Evolutionary conservation across 1,140 invertebrate genomes (phyloP), one percentile per base, ranked within the genome.

Genomic region (Hylyphantes graminicola): DNA sequence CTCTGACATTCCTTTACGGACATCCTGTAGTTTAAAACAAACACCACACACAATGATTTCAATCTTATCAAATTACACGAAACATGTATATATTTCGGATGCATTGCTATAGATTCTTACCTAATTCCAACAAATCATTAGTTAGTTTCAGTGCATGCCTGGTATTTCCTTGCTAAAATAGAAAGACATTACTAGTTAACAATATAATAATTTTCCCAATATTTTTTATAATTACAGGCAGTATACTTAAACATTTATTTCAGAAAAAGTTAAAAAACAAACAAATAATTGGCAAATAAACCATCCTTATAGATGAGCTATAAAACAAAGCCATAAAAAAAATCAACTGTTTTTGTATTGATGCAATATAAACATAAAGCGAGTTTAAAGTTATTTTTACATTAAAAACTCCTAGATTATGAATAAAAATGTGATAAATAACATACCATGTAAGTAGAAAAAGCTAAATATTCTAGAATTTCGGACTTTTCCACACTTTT

Each of bases 391-490:
- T 35, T 35, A 35, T 35, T 35, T 35, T 6, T 19, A 0, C 7
- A 0, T 19, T 19, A 19, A 64, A 4, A 2, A 19, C 8, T 19
- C 13, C n/a, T 21, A 64, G 10, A 64, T 63, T 61, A 12, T 61
- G 13, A 7, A 63, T 19, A 15, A 6, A 19, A 4, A 64, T 64
- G 21, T 19, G 17, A 64, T 64, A 3, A 64, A 75, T 6, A 21
- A 95, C 95, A 91, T 95, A 93, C 90, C 92, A 96, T 95, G 89
- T 97, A 99, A 85, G 95, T 94, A 9, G 96, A 94, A 91, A 98
- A 99, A 11, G 97, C 95, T 74, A 99, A 92, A 90, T 99, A 99
- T 90, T 99, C 98, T 12, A 99, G 90, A 87, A 99, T 95, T 88
- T 98, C 96, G 78, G 93, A 92, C 87, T 94, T 93, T 17, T 91